Evolutionary conservation across 1,140 invertebrate genomes (phyloP), one percentile per base, ranked within the genome.

Genomic region (Pteromalus puparum): DNA sequence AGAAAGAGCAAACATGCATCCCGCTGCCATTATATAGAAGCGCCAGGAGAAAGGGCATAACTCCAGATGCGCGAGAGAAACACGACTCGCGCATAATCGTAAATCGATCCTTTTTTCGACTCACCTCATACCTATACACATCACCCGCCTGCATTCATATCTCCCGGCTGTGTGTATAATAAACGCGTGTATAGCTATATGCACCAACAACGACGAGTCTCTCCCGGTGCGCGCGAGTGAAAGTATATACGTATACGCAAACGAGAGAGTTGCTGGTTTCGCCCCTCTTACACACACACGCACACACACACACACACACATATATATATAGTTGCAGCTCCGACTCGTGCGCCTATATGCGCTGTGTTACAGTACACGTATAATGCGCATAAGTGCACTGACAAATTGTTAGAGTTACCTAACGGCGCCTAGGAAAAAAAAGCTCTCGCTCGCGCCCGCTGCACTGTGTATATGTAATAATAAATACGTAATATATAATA

Each of bases 21-120:
- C n/a, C 10, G 67, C 24, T 9, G 24, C 26, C 10, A 15, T 70
- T 30, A 42, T 42, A 42, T 42, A 26, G 26, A 42, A n/a, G 80
- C 15, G 42, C n/a, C 18, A 6, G 46, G 67, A 78, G 46, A 70
- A 38, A 77, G 24, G 26, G 15, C 68, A 79, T 78, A 78, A 79
- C 26, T 84, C 67, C 42, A 78, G 74, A 78, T 83, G 73, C 61
- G 81, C 73, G 82, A 0, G 82, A 83, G 84, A 76, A 81, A 77
- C 74, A 81, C 79, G 79, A 65, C 79, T 77, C 42, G 24, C 48
- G 46, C 75, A 82, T 73, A 85, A 82, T 77, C 73, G 75, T 85
- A 84, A 84, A 84, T 84, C 68, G 82, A 84, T 80, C 82, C 46
- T 48, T 48, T 42, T 48, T n/a, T 26, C 24, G 34, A 38, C 73